A percentile compares a stretch with the other conserved stretches of the same genome.
These are phyloP conservation scores for Hylaeus anthracinus DNA, from an alignment of 1,140 invertebrate species.

Conservation along the genomic window DNA sequence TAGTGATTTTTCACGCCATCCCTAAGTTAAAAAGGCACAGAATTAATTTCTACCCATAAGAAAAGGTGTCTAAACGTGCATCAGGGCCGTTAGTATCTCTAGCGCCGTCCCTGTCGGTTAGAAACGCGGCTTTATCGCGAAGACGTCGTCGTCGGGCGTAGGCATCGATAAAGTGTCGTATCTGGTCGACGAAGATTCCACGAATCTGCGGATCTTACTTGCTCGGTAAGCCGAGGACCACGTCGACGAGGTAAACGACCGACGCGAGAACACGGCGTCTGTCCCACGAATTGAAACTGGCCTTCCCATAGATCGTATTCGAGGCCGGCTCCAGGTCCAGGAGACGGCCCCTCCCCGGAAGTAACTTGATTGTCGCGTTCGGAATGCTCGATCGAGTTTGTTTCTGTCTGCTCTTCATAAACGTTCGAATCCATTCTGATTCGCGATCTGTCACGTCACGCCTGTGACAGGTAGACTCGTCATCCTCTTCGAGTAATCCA, in stretches of 20 bases:
- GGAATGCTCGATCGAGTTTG: conserved; percentile 37
- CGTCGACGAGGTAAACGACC: conserved; percentile 50
- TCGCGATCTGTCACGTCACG: conserved; percentile 59
- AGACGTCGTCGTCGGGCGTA: no score
- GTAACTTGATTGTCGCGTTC: conserved; percentile 53
- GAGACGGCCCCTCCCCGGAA: conserved; percentile 56
- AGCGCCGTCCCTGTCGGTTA: no score
- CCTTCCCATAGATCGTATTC: conserved; percentile 93
- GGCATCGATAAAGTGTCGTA: not conserved
- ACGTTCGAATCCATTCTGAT: conserved; percentile 32
- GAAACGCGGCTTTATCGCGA: no score
- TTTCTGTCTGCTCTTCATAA: conserved; percentile 30
- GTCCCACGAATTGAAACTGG: conserved; percentile 90
- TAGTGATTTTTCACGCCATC: no score
- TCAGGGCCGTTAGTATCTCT: no score
- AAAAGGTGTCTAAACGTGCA: no score
- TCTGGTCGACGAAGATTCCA: not conserved
- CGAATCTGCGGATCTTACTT: conserved; percentile 65
- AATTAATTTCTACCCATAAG: no score
- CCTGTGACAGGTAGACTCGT: conserved; percentile 52
- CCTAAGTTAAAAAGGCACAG: no score
- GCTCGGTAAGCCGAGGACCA: conserved; percentile 59
- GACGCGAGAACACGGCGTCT: conserved; percentile 40
- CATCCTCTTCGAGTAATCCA: conserved; percentile 43
- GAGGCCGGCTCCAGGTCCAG: conserved; percentile 76